Evolutionary conservation across 2,797 vertebrate species (phyloP), one percentile per base, ranked within the genome.

Genomic region (Hypotaenidia philippensis): DNA sequence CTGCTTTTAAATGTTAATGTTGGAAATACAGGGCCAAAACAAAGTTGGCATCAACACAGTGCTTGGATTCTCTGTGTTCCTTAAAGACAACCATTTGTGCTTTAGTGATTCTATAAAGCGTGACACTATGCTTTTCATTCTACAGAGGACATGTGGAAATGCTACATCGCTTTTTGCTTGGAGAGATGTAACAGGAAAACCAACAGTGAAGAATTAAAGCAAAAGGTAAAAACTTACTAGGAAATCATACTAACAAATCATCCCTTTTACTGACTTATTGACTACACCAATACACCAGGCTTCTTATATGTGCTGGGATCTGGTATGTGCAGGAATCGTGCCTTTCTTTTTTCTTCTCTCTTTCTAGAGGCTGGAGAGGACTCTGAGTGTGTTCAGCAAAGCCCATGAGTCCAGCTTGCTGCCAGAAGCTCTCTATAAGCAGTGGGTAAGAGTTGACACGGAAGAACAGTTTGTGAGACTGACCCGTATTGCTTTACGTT

Each of bases 101-200:
- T 76, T 81, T 65, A 78, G 21, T 75, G 70, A 21, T 61, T 79
- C 9, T 71, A 2, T 66, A 2, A 82, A 80, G 53, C 74, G 34
- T 89, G 34, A 79, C 59, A 16, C 6, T 88, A 18, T 93, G 45
- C 57, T 60, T 94, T 70, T 97, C 77, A 89, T 65, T 77, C 32
- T 93, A 81, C 16, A 99, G 99, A 98, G 97, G 94, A 98, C 77
- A 99, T 99, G 99, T 99, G 99, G 99, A 98, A 98, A 25, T 98
- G 97, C 94, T 99, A 99, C 27, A 94, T 98, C 45, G 95, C 89
- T 10, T 99, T 99, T 97, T 99, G 99, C 87, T 93, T 98, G 89
- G 99, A 99, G 85, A 98, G 99, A 80, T 98, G 97, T 65, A 98
- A 98, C 83, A 99, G 99, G 96, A 99, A 99, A 96, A 99, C 99